Evolutionary conservation across 2,113 vertebrate species (phyloP), one percentile per base, ranked within the genome.

Genomic region (Tiliqua scincoides): DNA sequence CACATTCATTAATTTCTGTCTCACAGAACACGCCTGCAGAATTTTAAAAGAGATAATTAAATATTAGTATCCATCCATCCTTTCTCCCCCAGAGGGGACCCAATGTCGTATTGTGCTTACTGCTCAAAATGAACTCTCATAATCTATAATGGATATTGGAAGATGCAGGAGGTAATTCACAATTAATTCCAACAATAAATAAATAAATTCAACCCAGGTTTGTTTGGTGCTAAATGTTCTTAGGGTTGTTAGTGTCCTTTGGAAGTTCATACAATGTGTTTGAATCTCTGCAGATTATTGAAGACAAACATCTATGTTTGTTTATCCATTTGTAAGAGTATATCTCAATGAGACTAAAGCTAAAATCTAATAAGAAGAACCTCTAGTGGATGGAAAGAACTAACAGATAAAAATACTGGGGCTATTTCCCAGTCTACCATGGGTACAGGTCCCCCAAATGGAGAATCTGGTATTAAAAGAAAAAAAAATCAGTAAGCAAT

Each of bases 11-110:
- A 86, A 96, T 94, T 88, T 97, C 93, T 3, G 89, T 93, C 83
- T 98, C 94, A 0, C 97, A 97, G 88, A 94, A 92, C 82, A 85
- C 43, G 86, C 97, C 97, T 98, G 89, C 5, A 7, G 6, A 71
- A 23, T 71, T 67, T 77, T 77, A 23, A 72, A 75, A 63, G 2
- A 54, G 9, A 48, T 54, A 70, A 73, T 63, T 86, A 93, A 54
- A 4, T 79, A 87, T 73, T 43, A 67, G 21, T 32, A 21, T 30
- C 0, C 62, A 2, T 21, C 15, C 27, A 2, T 80, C 48, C n/a
- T n/a, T n/a, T n/a, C n/a, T n/a, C n/a, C n/a, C n/a, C n/a, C n/a
- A n/a, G n/a, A n/a, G n/a, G n/a, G n/a, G n/a, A n/a, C n/a, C n/a
- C n/a, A n/a, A n/a, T n/a, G n/a, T n/a, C n/a, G n/a, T n/a, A n/a